Evolutionary conservation across 2,113 vertebrate genomes (phyloP).

Genomic region (Nesogale talazaci): DNA sequence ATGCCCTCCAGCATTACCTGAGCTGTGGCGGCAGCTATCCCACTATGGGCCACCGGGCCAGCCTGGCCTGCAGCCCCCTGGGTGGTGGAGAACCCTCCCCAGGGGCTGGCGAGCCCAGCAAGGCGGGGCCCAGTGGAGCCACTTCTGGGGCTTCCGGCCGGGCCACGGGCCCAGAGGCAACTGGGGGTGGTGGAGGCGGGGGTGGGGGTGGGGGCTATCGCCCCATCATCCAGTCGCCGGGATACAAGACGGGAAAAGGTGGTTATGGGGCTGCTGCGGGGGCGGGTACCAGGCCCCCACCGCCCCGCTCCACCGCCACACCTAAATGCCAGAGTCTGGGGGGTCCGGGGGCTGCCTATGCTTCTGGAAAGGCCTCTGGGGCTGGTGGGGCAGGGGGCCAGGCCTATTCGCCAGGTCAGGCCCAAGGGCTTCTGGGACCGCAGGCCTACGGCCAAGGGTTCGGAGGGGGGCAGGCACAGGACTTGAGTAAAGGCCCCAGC

Average conservation of each 20-base stretch:
- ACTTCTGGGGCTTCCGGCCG: slow-evolving; percentile 85
- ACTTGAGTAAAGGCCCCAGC: slow-evolving; percentile 81
- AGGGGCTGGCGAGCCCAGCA: slow-evolving; percentile 84
- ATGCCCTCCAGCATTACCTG: slow-evolving; percentile 95
- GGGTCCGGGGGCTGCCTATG: slow-evolving; percentile 82
- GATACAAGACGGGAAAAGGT: slow-evolving; percentile 81
- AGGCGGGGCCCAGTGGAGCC: slow-evolving; percentile 77
- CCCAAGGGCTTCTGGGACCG: slow-evolving; percentile 89
- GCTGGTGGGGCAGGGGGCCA: slow-evolving; percentile 91
- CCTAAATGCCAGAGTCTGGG: slow-evolving; percentile 88
- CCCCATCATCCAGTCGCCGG: slow-evolving; percentile 94
- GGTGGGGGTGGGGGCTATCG: slow-evolving; percentile 85
- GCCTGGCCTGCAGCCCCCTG: slow-evolving; percentile 93
- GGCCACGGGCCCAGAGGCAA: slow-evolving; percentile 84
- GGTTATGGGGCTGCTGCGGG: slow-evolving; percentile 76
- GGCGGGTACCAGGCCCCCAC: slow-evolving; percentile 79
- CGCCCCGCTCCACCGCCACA: slow-evolving; percentile 88
- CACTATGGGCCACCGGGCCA: slow-evolving; percentile 89
- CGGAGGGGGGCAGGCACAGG: slow-evolving; percentile 82
- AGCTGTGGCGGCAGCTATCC: slow-evolving; percentile 95
- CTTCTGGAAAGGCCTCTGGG: slow-evolving; percentile 90
- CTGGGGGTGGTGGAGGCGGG: slow-evolving; percentile 86
- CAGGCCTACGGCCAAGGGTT: slow-evolving; percentile 90
- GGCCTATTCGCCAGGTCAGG: slow-evolving; percentile 85
- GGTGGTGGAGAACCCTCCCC: slow-evolving; percentile 94